Evolutionary conservation across 2,888 invertebrate species (phyloP).

Genomic region (Tricholauxania praeusta): DNA sequence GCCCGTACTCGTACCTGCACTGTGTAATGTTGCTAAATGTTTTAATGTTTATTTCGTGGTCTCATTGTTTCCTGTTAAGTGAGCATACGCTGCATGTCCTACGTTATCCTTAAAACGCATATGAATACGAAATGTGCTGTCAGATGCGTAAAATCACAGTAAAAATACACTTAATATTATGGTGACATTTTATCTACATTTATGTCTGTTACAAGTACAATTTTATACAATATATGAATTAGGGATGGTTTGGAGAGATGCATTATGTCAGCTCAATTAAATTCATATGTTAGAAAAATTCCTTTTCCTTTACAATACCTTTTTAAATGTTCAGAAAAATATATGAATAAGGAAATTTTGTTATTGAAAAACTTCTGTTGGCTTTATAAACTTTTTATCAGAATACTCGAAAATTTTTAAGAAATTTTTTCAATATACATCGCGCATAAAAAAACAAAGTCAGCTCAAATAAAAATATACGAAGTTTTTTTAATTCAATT

Average conservation of each 20-base stretch:
- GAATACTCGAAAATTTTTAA: too few relatives aligned
- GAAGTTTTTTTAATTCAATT: too few relatives aligned
- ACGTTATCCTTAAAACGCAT: constrained; percentile 48
- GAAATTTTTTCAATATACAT: too few relatives aligned
- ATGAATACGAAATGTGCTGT: constrained; percentile 52
- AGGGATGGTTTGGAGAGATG: constrained; percentile 44
- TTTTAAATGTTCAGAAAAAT: too few relatives aligned
- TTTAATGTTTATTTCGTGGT: constrained; percentile 56
- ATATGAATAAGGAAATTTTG: too few relatives aligned
- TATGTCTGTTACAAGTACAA: constrained; percentile 45
- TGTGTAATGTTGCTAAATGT: constrained; percentile 32
- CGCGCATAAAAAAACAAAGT: too few relatives aligned
- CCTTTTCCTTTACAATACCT: background rate
- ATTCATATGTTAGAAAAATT: constrained; percentile 54
- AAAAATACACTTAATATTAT: constrained; percentile 63
- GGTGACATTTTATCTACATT: constrained; percentile 52
- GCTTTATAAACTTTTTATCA: too few relatives aligned
- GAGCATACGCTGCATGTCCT: constrained; percentile 64
- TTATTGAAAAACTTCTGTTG: too few relatives aligned
- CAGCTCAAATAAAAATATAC: too few relatives aligned
- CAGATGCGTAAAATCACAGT: constrained; percentile 40
- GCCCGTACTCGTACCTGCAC: too few relatives aligned
- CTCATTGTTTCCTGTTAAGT: constrained; percentile 62
- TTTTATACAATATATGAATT: constrained; percentile 33
- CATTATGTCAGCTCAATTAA: constrained; percentile 59